Evolutionary conservation across 2,888 invertebrate genomes (phyloP), one percentile per base, ranked within the genome.

Genomic region (Crossocerus cetratus): DNA sequence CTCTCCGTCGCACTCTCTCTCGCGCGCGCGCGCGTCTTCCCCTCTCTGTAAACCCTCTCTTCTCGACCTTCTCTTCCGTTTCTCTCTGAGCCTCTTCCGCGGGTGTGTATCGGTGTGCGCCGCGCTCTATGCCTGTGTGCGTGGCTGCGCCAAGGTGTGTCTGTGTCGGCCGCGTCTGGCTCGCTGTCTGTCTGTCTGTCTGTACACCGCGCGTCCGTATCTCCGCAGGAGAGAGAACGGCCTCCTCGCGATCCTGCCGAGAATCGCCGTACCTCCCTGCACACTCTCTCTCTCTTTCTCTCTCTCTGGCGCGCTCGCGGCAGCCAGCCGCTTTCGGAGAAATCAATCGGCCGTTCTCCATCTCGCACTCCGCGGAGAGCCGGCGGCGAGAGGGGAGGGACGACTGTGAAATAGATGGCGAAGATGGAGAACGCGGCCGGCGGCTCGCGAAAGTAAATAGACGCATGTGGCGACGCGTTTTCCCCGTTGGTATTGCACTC

Each of bases 291-390:
- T n/a, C n/a, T n/a, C n/a, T n/a, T n/a, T n/a, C n/a, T n/a, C n/a
- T n/a, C n/a, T n/a, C n/a, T n/a, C n/a, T n/a, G n/a, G n/a, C n/a
- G 32, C 32, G 32, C 32, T 23, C 23, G 23, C 69, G 68, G 60
- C 65, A 58, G 45, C 20, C 32, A 44, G 54, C 43, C 62, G 70
- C 64, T 72, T 74, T 75, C 74, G 59, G 56, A 73, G 75, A 76
- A 76, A 76, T 76, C 75, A 76, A 76, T 76, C 74, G 74, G 64
- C 66, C 65, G 73, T 68, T 49, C 49, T 49, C 49, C 16, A 16
- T 59, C 66, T 62, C 63, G n/a, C n/a, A n/a, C n/a, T n/a, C n/a
- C n/a, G n/a, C n/a, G n/a, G 63, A 61, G 74, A 72, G 65, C 45
- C 63, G 63, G 43, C 44, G 44, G 53, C n/a, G 1, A 44, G 32